Conservation (phyloP, 2,797 vertebrate genomes). For the Decapterus maruadsi region DNA sequence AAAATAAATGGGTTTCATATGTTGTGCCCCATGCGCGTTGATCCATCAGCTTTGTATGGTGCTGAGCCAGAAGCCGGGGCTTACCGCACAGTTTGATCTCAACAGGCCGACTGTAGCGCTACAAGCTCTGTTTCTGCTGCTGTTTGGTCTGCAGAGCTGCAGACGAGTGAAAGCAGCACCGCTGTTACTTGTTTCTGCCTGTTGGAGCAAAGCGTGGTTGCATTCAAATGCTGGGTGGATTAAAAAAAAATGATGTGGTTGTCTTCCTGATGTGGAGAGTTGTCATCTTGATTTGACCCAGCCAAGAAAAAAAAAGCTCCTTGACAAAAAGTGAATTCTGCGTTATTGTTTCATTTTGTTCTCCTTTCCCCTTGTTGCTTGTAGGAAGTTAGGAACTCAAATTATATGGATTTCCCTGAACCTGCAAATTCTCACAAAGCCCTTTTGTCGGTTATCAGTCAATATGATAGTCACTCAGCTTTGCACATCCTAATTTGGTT, state of each 20-base stretch:
- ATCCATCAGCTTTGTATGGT: conserved; percentile 76
- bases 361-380: not conserved
- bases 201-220: not conserved
- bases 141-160: not conserved
- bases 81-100: conserved; percentile 62
- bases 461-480: conserved; percentile 59
- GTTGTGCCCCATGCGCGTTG: conserved; percentile 61
- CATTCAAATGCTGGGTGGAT: not conserved
- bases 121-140: conserved; percentile 34
- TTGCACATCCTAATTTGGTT: conserved; percentile 63
- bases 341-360: not conserved
- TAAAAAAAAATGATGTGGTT: no score
- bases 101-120: conserved; percentile 46
- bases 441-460: conserved; percentile 44
- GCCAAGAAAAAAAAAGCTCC: not conserved
- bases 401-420: conserved; percentile 19
- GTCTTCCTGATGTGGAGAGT: no score
- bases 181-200: conserved; percentile 1
- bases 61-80: conserved; percentile 62
- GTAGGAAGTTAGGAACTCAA: conserved; percentile 17
- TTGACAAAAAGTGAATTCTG: not conserved
- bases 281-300: no score
- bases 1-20: conserved; percentile 84
- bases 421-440: conserved; percentile 20
- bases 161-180: not conserved